These are phyloP conservation scores for Acleris literana DNA, from an alignment of 2,888 invertebrate genomes.

Conservation along the genomic window DNA sequence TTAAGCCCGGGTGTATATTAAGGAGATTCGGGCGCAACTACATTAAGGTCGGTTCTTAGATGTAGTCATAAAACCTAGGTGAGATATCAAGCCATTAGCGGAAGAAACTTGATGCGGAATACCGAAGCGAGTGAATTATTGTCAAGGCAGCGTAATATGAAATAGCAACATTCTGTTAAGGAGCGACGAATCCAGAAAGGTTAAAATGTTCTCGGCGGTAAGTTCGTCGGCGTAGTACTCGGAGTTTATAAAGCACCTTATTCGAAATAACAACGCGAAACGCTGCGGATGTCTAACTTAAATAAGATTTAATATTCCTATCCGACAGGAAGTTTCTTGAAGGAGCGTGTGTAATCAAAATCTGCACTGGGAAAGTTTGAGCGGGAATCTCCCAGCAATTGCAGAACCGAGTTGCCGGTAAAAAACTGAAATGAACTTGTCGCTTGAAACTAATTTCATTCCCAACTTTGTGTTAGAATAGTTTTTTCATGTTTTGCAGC, in stretches of 20 bases:
- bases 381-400: conserved; percentile 75
- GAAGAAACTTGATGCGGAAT: conserved; percentile 48
- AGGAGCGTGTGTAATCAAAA: conserved; percentile 83
- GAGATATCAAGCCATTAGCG: conserved; percentile 52
- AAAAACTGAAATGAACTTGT: conserved; percentile 82
- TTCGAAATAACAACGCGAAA: conserved; percentile 80
- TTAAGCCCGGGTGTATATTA: conserved; percentile 42
- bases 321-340: conserved; percentile 77
- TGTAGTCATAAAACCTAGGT: conserved; percentile 44
- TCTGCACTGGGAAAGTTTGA: conserved; percentile 76
- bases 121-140: conserved; percentile 49
- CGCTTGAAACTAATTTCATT: conserved; percentile 82
- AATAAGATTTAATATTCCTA: conserved; percentile 84
- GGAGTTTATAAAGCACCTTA: conserved; percentile 78
- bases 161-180: conserved; percentile 53
- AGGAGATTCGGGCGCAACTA: conserved; percentile 46
- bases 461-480: conserved; percentile 77
- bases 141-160: conserved; percentile 48
- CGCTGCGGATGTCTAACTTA: conserved; percentile 79
- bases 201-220: conserved; percentile 62
- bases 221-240: conserved; percentile 54
- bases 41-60: conserved; percentile 41
- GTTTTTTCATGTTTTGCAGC: conserved; percentile 72
- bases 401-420: conserved; percentile 70
- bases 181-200: conserved; percentile 54